phyloP scores from a whole-genome alignment of 2,888 invertebrate species.

The Brachycybe producta region DNA sequence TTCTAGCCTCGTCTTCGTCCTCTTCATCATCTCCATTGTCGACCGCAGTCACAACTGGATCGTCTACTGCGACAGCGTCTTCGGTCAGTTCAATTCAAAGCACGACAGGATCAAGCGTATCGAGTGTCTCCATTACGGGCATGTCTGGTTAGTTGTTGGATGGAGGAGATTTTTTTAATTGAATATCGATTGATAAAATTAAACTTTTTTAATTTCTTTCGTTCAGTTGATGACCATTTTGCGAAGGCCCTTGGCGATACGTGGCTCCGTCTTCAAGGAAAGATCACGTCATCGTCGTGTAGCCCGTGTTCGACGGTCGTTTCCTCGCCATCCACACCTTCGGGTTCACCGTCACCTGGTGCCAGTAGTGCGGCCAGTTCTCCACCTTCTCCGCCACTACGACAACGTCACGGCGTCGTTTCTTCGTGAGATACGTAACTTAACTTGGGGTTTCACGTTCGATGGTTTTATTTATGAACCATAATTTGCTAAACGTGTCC shows the following conservation, averaged over 20 bases:
- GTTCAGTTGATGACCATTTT: constrained; percentile 79
- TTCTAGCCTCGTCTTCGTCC: constrained; percentile 20
- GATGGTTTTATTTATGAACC: too few species aligned
- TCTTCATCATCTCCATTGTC: constrained; percentile 13
- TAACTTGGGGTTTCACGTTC: too few species aligned
- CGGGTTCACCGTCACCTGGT: neutral
- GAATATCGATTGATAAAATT: neutral
- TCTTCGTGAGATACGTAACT: constrained; percentile 7
- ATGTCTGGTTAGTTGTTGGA: constrained; percentile 11
- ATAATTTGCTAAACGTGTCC: too few species aligned
- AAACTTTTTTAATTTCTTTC: constrained; percentile 29
- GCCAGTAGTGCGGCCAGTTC: neutral
- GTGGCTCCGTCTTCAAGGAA: constrained; percentile 44
- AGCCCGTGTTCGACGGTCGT: neutral
- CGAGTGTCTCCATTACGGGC: constrained; percentile 11
- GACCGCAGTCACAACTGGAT: constrained; percentile 10
- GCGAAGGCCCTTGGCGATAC: constrained; percentile 74
- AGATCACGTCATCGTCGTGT: constrained; percentile 8
- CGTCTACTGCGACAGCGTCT: constrained; percentile 6
- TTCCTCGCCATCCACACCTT: constrained; percentile 5
- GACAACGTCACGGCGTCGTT: constrained; percentile 6
- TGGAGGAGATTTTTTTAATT: neutral
- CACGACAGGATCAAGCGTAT: constrained; percentile 16
- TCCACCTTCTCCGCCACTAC: constrained; percentile 6
- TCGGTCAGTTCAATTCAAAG: neutral